Percentiles rank a stretch among this genome's conserved stretches.
Conservation (phyloP, 2,797 vertebrate genomes). For the Sardinella longiceps region DNA sequence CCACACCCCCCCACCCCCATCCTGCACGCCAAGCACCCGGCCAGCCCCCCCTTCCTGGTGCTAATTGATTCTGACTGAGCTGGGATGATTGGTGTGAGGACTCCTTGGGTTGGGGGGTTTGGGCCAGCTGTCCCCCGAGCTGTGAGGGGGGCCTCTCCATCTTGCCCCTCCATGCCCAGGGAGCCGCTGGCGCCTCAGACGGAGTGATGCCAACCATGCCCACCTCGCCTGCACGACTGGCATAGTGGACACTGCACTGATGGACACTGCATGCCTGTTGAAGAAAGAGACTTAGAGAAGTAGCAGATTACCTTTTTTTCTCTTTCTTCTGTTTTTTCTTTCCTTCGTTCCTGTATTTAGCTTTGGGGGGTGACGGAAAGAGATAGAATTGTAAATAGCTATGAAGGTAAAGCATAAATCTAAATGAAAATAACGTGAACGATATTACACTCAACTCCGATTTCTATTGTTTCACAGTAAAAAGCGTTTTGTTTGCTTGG, state of each 20-base stretch:
- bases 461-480: slow-evolving; percentile 23
- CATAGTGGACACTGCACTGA: not conserved
- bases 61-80: slow-evolving; percentile 68
- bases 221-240: not conserved
- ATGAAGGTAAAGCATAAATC: slow-evolving; percentile 34
- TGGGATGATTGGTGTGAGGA: slow-evolving; percentile 66
- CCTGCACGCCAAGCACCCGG: slow-evolving; percentile 30
- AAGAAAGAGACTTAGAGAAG: not conserved
- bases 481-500: slow-evolving; percentile 34
- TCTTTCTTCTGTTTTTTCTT: not conserved
- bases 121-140: slow-evolving; percentile 61
- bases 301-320: not conserved
- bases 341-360: not conserved
- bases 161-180: slow-evolving; percentile 46
- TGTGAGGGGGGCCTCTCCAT: slow-evolving; percentile 42
- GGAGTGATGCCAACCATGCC: slow-evolving; percentile 26
- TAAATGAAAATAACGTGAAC: slow-evolving; percentile 33
- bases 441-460: slow-evolving; percentile 31
- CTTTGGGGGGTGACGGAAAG: slow-evolving; percentile 8
- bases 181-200: slow-evolving; percentile 40
- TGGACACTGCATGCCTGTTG: not conserved
- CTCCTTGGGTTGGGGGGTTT: slow-evolving; percentile 54
- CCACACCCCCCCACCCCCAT: slow-evolving; percentile 15
- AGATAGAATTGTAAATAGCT: slow-evolving; percentile 33
- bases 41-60: slow-evolving; percentile 60